phyloP scores from a whole-genome alignment of 2,888 invertebrate species.

The Hetaerina titia region DNA sequence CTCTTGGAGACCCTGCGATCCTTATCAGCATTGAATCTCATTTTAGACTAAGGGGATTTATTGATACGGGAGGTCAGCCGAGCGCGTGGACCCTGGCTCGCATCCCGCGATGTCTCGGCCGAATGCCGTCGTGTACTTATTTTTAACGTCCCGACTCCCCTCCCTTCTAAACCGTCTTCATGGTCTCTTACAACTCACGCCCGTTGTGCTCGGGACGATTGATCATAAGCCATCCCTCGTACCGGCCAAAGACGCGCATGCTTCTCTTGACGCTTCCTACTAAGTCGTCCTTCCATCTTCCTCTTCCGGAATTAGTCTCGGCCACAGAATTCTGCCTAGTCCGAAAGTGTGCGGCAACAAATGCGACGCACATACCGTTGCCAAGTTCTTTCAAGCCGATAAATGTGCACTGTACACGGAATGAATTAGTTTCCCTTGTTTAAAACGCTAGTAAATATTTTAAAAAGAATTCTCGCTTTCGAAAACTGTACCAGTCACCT shows the following conservation, averaged over 20 bases:
- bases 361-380: not conserved
- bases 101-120: constrained; percentile 34
- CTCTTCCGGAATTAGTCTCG: not conserved
- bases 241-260: not conserved
- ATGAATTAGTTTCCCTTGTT: too few relatives aligned
- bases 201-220: not conserved
- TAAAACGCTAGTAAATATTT: too few relatives aligned
- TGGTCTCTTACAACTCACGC: not conserved
- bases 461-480: too few relatives aligned
- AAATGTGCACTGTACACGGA: not conserved
- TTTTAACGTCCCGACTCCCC: constrained; percentile 24
- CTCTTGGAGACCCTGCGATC: not conserved
- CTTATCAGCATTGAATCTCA: not conserved
- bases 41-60: not conserved
- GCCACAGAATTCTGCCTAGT: not conserved
- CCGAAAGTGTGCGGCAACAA: not conserved
- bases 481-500: too few relatives aligned
- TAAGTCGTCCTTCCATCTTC: not conserved
- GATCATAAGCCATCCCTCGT: not conserved
- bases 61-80: not conserved
- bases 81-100: constrained; percentile 49
- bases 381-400: not conserved
- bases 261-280: not conserved
- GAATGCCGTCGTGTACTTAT: not conserved
- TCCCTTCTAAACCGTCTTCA: not conserved